Evolutionary conservation across 2,797 vertebrate species (phyloP), one percentile per base, ranked within the genome.

Genomic region (Melopsittacus undulatus): DNA sequence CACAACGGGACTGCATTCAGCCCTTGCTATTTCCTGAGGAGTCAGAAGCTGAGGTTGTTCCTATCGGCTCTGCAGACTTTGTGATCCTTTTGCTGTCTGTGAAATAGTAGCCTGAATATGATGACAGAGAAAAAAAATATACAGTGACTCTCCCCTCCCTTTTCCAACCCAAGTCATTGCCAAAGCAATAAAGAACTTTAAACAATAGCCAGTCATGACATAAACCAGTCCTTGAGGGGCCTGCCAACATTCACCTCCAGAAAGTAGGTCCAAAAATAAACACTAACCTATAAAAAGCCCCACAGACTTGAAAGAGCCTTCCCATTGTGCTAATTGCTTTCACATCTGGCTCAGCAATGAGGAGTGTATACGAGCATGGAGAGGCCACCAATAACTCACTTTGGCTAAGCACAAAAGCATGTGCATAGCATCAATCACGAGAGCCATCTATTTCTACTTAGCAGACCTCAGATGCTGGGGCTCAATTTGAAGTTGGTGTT

Each of bases 211-310:
- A 90, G 89, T 51, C 89, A 62, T 92, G 92, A 97, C 80, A 96
- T 75, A 90, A 96, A 91, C 64, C 94, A 94, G 81, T 23, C 83
- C 83, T 83, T 68, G 64, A 79, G 76, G 15, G 0, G 69, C 85
- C 83, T 92, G 94, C 94, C 95, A 97, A 80, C 89, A 91, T 36
- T 77, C 83, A 94, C 94, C 95, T 93, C 94, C 67, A 96, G 92
- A 88, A 91, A 95, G 68, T 23, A 86, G 64, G 86, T 63, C 89
- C 92, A 84, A 85, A 96, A 97, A 94, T 94, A 96, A 97, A 95
- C 94, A 94, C 66, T 32, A 67, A 94, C 89, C 91, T 96, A 95
- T 94, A 93, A 96, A 96, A 95, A 96, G 87, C 77, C 74, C 79
- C 51, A 32, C 46, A 82, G 92, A 43, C 83, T 91, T 63, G 30